Percentiles rank a stretch among this genome's conserved stretches.
These are phyloP conservation scores for Cosmorhoe ocellata DNA, from an alignment of 2,888 invertebrate genomes.

Conservation along the genomic window DNA sequence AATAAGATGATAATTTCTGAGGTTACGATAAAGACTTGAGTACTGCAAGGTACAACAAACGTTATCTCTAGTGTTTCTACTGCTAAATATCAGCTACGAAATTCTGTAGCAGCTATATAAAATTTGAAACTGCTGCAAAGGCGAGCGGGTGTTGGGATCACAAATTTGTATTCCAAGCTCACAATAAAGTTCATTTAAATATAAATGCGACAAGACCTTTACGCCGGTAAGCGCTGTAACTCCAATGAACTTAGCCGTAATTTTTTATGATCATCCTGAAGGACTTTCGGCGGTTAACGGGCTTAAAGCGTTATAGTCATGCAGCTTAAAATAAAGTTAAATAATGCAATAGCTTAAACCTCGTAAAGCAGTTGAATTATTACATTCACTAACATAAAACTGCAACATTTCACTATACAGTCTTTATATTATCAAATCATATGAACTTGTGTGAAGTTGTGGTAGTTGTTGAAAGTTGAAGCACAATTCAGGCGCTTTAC, in stretches of 20 bases:
- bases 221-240: constrained; percentile 64
- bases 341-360: background rate
- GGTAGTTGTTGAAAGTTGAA: constrained; percentile 9
- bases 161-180: constrained; percentile 75
- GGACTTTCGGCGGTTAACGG: constrained; percentile 57
- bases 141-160: constrained; percentile 61
- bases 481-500: constrained; percentile 13
- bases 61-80: background rate
- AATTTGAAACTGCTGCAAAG: constrained; percentile 53
- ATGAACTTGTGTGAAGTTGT: too few species aligned
- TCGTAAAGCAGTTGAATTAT: background rate
- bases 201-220: constrained; percentile 74
- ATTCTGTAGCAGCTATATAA: constrained; percentile 37
- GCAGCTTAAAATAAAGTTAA: constrained; percentile 29
- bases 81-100: background rate
- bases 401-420: too few species aligned
- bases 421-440: too few species aligned
- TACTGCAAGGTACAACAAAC: too few species aligned
- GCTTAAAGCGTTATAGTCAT: constrained; percentile 53
- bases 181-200: constrained; percentile 77
- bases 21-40: too few species aligned
- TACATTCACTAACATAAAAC: too few species aligned
- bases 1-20: too few species aligned
- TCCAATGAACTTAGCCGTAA: constrained; percentile 62
- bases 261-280: constrained; percentile 63